Evolutionary conservation across 2,888 invertebrate genomes (phyloP).

Genomic region (Zhuqinia jingwanae): DNA sequence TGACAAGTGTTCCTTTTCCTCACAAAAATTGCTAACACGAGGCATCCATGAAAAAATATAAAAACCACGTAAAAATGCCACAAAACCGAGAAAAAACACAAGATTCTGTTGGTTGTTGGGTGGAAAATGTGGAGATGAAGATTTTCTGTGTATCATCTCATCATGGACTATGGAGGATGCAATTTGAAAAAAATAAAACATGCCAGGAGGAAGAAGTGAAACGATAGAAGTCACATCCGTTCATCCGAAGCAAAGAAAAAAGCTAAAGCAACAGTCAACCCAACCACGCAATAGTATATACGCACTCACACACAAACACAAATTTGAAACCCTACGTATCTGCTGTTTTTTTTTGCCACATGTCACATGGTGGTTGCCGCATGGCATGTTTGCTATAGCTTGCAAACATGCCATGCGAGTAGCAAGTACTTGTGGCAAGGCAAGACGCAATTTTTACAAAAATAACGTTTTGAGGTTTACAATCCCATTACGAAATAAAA

Average conservation of each 20-base stretch:
- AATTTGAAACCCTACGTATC: not conserved
- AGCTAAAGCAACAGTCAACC: constrained; percentile 33
- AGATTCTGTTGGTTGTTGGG: too few species aligned
- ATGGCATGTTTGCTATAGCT: too few species aligned
- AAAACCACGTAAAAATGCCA: too few species aligned
- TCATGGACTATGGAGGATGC: constrained; percentile 1
- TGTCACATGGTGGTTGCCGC: constrained; percentile 19
- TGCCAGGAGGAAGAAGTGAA: not conserved
- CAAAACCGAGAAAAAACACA: too few species aligned
- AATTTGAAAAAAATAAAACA: constrained; percentile 45
- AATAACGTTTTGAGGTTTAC: constrained; percentile 64
- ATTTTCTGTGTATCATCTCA: too few species aligned
- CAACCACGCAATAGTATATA: too few species aligned
- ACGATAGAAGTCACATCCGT: constrained; percentile 45
- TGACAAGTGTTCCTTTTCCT: constrained; percentile 40
- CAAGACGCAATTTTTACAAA: too few species aligned
- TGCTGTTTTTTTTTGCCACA: not conserved
- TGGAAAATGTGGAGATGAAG: too few species aligned
- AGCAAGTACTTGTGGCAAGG: constrained; percentile 13
- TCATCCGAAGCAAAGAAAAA: constrained; percentile 47
- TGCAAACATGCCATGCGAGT: too few species aligned
- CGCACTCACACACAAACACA: not conserved
- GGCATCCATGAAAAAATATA: constrained; percentile 24
- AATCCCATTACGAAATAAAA: constrained; percentile 53
- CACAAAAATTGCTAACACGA: constrained; percentile 57